Evolutionary conservation across 1,140 invertebrate genomes (phyloP).

Genomic region (Neotoxoptera formosana): DNA sequence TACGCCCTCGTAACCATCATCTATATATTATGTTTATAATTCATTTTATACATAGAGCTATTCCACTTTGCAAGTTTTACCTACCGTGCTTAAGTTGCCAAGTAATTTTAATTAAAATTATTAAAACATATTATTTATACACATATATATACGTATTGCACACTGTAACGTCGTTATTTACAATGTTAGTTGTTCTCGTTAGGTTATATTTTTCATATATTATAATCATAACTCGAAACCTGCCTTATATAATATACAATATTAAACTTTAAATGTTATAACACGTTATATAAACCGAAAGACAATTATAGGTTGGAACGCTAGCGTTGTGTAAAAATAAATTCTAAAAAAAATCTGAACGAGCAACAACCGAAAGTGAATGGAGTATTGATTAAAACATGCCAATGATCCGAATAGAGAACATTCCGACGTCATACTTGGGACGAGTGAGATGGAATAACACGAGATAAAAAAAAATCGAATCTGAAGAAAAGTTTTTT

Average conservation of each 20-base stretch:
- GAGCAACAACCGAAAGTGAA: neutral
- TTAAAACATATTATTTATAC: neutral
- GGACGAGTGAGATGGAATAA: neutral
- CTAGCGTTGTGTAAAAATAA: neutral
- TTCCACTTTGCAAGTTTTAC: neutral
- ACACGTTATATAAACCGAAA: neutral
- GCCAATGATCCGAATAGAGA: neutral
- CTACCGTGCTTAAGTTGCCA: neutral
- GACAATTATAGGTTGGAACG: neutral
- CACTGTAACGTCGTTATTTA: neutral
- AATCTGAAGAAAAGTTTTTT: neutral
- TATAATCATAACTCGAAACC: neutral
- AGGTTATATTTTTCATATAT: neutral
- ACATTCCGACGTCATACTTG: neutral
- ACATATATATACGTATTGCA: neutral
- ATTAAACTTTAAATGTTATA: neutral
- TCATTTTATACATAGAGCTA: neutral
- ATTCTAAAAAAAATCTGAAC: neutral
- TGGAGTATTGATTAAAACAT: neutral
- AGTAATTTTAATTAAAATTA: slow-evolving; percentile 20
- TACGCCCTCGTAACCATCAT: slow-evolving; percentile 1
- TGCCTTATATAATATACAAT: neutral
- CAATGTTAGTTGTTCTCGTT: neutral
- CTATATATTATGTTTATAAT: neutral
- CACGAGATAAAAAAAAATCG: neutral